Conservation (phyloP, 2,113 vertebrate genomes). For the Pelodiscus sinensis region DNA sequence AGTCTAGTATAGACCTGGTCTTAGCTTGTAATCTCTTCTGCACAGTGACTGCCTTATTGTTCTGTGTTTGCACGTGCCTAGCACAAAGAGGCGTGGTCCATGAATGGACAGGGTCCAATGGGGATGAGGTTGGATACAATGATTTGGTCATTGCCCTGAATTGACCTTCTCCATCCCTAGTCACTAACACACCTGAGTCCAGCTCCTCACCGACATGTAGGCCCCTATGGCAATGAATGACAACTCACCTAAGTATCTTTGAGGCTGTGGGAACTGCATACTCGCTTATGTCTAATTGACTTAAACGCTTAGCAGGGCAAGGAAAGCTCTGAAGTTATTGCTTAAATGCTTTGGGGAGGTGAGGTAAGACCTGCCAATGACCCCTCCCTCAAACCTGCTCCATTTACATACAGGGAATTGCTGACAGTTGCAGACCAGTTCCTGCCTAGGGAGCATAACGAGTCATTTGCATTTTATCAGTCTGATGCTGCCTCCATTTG, state of each 20-base stretch:
- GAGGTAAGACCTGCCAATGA: too few species aligned
- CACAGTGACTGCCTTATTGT: too few species aligned
- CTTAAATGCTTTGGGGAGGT: background rate
- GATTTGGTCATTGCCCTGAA: background rate
- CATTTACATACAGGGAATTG: too few species aligned
- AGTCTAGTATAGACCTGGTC: too few species aligned
- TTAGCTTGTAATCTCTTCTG: background rate
- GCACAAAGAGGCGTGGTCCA: too few species aligned
- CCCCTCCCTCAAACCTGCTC: too few species aligned
- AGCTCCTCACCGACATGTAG: background rate
- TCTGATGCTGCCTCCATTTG: too few species aligned
- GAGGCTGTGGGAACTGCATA: background rate
- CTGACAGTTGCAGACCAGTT: too few species aligned
- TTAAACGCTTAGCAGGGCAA: slow-evolving; percentile 17
- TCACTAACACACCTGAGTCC: background rate
- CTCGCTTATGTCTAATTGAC: background rate
- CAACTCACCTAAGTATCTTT: background rate
- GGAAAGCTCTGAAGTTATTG: background rate
- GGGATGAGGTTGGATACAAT: background rate
- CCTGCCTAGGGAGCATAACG: too few species aligned
- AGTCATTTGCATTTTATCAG: too few species aligned
- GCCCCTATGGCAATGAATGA: background rate
- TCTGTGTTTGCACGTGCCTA: too few species aligned
- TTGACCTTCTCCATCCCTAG: background rate
- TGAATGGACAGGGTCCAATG: background rate